Evolutionary conservation across 1,140 invertebrate species (phyloP).

Genomic region (Scaptomyza pallida): DNA sequence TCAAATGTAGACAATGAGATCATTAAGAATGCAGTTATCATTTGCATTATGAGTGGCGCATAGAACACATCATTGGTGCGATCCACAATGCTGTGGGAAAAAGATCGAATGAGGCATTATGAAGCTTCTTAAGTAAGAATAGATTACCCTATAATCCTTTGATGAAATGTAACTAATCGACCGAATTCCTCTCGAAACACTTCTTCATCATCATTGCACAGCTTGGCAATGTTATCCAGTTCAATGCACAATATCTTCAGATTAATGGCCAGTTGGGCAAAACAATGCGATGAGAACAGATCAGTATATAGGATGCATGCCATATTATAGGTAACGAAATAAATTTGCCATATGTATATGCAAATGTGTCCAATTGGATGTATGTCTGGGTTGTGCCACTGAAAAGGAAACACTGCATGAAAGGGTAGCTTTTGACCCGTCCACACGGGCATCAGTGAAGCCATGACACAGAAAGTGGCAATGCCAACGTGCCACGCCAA

Average conservation of each 20-base stretch:
- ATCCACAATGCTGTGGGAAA: constrained; percentile 29
- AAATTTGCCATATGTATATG: constrained; percentile 30
- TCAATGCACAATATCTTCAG: constrained; percentile 45
- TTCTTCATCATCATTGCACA: not conserved
- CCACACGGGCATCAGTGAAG: too few species aligned
- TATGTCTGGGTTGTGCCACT: constrained; percentile 26
- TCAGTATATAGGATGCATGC: constrained; percentile 20
- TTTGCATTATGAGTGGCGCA: constrained; percentile 39
- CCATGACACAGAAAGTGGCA: too few species aligned
- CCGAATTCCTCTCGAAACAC: constrained; percentile 13
- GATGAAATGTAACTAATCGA: constrained; percentile 30
- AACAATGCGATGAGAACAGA: too few species aligned
- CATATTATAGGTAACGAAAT: constrained; percentile 7
- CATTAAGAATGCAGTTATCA: constrained; percentile 41
- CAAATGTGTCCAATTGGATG: constrained; percentile 21
- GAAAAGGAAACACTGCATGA: not conserved
- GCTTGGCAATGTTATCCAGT: constrained; percentile 1
- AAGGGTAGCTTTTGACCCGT: too few species aligned
- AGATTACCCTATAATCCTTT: constrained; percentile 42
- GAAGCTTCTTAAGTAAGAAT: too few species aligned
- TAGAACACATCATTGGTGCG: constrained; percentile 51
- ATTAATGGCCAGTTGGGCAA: constrained; percentile 21
- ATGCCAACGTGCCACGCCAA: too few species aligned
- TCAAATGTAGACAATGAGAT: constrained; percentile 52
- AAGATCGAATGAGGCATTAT: not conserved